Evolutionary conservation across 2,113 vertebrate genomes (phyloP), one percentile per base, ranked within the genome.

Genomic region (Poicephalus meyeri): DNA sequence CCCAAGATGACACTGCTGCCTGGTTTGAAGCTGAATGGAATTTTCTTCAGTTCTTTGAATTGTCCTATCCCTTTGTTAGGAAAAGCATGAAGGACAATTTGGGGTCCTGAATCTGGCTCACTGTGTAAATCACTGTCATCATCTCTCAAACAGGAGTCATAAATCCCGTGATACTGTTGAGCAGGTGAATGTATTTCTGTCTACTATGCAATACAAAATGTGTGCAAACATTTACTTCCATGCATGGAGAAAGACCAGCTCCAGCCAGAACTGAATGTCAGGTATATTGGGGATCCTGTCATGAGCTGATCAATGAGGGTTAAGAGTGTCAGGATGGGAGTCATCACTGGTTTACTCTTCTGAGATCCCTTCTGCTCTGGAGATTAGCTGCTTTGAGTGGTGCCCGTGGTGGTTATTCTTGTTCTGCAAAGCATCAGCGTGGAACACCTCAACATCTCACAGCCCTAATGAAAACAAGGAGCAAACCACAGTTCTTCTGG

Each of bases 391-490:
- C 37, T 79, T 77, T 7, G 14, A 71, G 17, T 14, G 47, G 37
- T 56, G 79, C 24, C 35, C 35, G 12, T 33, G 58, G 24, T 2
- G 2, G 26, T 17, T n/a, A 44, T 39, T 60, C 46, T 49, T 18
- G 17, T 52, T 65, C 56, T 53, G 55, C 55, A 49, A 39, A 49
- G 46, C 60, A 49, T 35, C 70, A 24, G n/a, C 16, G 14, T 39
- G 35, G 79, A 96, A 82, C 74, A 82, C 66, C 74, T 91, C 89
- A 91, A 39, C 86, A 80, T 96, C 89, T 94, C 72, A 7, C 82
- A 58, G 82, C 64, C 89, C 82, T 94, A 97, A 95, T 83, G 97
- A 96, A 97, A 98, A 97, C 92, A 89, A 79, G 95, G 95, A 97
- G 97, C 89, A 86, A 93, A 71, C 28, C 21, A 66, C 86, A 92